These are phyloP conservation scores for Shinisaurus crocodilurus DNA, from an alignment of 2,113 vertebrate genomes.

Conservation along the genomic window DNA sequence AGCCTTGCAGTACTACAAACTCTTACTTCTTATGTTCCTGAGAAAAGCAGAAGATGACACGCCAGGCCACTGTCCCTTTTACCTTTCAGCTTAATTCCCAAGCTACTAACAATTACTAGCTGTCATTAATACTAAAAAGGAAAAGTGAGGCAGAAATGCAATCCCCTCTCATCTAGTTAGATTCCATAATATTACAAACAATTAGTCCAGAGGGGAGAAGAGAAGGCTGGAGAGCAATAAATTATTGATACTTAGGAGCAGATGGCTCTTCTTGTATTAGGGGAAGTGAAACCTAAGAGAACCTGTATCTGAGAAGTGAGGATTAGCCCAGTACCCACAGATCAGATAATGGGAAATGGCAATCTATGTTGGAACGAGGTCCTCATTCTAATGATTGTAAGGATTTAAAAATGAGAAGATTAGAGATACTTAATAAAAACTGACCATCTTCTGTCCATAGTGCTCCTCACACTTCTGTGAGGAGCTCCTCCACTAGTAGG, in stretches of 20 bases:
- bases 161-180: slow-evolving; percentile 63
- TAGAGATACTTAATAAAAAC: slow-evolving; percentile 43
- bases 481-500: slow-evolving; percentile 27
- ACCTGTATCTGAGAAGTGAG: slow-evolving; percentile 44
- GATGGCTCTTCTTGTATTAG: slow-evolving; percentile 65
- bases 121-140: slow-evolving; percentile 68
- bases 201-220: slow-evolving; percentile 66
- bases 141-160: slow-evolving; percentile 64
- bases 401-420: slow-evolving; percentile 1
- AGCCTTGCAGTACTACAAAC: not conserved
- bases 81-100: slow-evolving; percentile 66
- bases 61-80: slow-evolving; percentile 29
- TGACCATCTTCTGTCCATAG: slow-evolving; percentile 30
- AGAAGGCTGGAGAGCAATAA: slow-evolving; percentile 54
- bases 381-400: not conserved
- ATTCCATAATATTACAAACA: slow-evolving; percentile 68
- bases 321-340: slow-evolving; percentile 43
- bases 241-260: slow-evolving; percentile 70
- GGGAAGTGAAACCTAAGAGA: slow-evolving; percentile 59
- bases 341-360: slow-evolving; percentile 58
- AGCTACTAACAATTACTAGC: slow-evolving; percentile 65
- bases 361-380: slow-evolving; percentile 40
- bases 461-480: slow-evolving; percentile 18
- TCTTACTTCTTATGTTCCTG: not conserved
- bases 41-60: slow-evolving; percentile 36